phyloP scores from a whole-genome alignment of 1,140 invertebrate species.

The Plutomurus gul region DNA sequence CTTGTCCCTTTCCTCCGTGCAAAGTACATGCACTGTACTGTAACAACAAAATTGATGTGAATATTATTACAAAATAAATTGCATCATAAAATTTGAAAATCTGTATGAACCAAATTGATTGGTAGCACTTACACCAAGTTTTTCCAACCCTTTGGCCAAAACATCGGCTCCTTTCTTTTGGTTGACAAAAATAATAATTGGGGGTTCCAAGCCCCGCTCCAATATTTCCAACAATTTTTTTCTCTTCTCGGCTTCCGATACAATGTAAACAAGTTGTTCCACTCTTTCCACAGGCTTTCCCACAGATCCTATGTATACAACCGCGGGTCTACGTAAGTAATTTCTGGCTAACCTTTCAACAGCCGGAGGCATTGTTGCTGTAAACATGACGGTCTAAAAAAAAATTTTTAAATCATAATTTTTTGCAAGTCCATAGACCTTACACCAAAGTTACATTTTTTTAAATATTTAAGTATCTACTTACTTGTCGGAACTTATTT shows the following conservation, averaged over 20 bases:
- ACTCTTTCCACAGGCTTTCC: conserved; percentile 97
- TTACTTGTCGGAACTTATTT: conserved; percentile 91
- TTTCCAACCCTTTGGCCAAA: conserved; percentile 93
- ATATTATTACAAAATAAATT: not conserved
- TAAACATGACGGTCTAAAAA: conserved; percentile 97
- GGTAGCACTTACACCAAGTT: conserved; percentile 75
- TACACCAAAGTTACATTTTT: not conserved
- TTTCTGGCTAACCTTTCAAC: conserved; percentile 94
- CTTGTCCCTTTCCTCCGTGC: conserved; percentile 99
- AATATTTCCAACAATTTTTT: conserved; percentile 86
- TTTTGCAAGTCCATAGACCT: not conserved
- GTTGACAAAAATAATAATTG: conserved; percentile 99
- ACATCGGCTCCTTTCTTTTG: conserved; percentile 99
- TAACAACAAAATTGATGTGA: conserved; percentile 54
- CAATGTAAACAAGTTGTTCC: conserved; percentile 96
- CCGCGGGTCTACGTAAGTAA: conserved; percentile 92
- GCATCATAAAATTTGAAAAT: not conserved
- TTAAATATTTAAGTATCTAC: conserved; percentile 18
- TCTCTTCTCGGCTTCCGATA: conserved; percentile 91
- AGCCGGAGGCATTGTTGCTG: conserved; percentile 98
- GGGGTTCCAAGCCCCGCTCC: conserved; percentile 85
- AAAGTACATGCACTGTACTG: conserved; percentile 93
- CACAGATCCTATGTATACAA: conserved; percentile 98
- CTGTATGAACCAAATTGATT: not conserved
- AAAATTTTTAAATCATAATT: not conserved